These are phyloP conservation scores for Erpornis zantholeuca DNA, from an alignment of 2,113 vertebrate species.

Conservation along the genomic window DNA sequence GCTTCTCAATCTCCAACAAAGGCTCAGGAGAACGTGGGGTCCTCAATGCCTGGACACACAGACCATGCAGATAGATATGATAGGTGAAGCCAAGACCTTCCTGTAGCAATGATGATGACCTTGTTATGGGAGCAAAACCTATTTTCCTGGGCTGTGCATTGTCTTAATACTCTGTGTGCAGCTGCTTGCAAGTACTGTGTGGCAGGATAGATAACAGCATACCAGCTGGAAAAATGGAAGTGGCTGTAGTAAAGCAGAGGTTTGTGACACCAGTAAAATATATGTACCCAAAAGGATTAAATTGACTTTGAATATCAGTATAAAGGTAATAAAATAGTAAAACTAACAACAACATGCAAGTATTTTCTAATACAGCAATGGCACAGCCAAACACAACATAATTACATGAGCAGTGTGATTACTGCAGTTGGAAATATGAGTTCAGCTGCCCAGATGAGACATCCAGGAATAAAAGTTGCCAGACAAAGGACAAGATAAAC, in stretches of 20 bases:
- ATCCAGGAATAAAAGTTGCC: not conserved
- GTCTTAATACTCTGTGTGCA: not conserved
- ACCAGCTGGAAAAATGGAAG: not conserved
- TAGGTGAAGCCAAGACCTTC: not conserved
- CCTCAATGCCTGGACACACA: fast-evolving
- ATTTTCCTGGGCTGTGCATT: not conserved
- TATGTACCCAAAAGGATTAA: not conserved
- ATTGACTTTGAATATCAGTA: not conserved
- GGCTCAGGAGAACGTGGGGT: not conserved
- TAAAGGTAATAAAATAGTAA: not conserved
- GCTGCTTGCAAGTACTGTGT: not conserved
- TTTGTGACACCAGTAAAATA: not conserved
- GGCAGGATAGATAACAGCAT: not conserved
- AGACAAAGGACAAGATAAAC: not conserved
- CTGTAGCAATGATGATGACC: not conserved
- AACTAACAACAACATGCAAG: not conserved
- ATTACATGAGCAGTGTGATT: not conserved
- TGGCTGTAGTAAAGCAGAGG: not conserved
- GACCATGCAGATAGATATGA: not conserved
- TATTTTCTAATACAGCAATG: not conserved
- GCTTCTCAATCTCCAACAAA: not conserved
- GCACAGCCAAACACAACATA: not conserved
- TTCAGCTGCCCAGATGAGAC: not conserved
- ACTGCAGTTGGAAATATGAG: fast-evolving
- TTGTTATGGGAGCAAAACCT: not conserved